Evolutionary conservation across 2,888 invertebrate genomes (phyloP).

Genomic region (Scelioninae gen. 2): DNA sequence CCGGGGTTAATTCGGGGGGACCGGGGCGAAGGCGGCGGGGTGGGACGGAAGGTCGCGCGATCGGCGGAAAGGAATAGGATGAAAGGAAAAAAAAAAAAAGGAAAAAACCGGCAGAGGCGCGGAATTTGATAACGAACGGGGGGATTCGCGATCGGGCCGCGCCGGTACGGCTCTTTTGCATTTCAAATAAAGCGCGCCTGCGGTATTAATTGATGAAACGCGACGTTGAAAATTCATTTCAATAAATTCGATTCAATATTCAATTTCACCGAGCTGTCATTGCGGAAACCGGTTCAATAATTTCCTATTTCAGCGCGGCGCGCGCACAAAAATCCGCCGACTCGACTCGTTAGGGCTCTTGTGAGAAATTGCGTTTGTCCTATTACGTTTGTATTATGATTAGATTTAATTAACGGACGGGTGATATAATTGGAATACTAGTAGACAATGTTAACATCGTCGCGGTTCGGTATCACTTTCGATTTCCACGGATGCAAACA

Average conservation of each 20-base stretch:
- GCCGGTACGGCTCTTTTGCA: constrained; percentile 31
- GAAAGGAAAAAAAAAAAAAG: too few species aligned
- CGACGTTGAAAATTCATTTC: constrained; percentile 47
- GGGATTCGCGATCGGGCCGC: constrained; percentile 24
- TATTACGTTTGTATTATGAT: constrained; percentile 46
- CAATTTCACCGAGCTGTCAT: constrained; percentile 50
- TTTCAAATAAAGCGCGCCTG: constrained; percentile 44
- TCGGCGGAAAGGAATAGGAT: too few species aligned
- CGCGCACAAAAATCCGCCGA: constrained; percentile 30
- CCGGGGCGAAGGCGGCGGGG: too few species aligned
- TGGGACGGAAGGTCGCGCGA: too few species aligned
- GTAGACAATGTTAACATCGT: constrained; percentile 32
- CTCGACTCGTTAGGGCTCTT: constrained; percentile 26
- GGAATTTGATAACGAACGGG: constrained; percentile 44
- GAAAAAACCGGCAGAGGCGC: constrained; percentile 18
- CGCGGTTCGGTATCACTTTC: constrained; percentile 26
- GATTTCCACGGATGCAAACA: too few species aligned
- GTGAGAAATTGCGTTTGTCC: constrained; percentile 32
- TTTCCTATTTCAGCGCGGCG: constrained; percentile 41
- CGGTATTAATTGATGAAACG: constrained; percentile 43
- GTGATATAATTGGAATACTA: constrained; percentile 29
- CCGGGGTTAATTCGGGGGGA: too few species aligned
- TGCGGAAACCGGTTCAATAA: constrained; percentile 51
- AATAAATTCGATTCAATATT: constrained; percentile 53
- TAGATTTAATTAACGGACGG: constrained; percentile 49